Percentiles rank a stretch among this genome's conserved stretches.
Evolutionary conservation across 2,113 vertebrate genomes (phyloP).

Genomic region (Embiotoca jacksoni): DNA sequence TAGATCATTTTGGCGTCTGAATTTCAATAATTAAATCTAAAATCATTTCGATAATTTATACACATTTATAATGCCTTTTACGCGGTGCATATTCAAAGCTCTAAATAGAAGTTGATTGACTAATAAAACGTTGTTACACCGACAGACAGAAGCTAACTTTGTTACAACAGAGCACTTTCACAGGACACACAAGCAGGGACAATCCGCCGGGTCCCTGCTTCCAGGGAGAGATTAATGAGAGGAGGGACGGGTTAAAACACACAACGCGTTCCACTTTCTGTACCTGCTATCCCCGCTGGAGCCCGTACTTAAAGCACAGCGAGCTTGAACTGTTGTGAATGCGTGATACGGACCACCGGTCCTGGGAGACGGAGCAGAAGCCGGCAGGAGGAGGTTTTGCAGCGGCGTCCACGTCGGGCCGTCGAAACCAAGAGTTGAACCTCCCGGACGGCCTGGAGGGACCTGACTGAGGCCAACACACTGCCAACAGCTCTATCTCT

Average conservation of each 20-base stretch:
- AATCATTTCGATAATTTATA: neutral
- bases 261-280: conserved; percentile 18
- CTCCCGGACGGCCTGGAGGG: conserved; percentile 7
- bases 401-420: neutral
- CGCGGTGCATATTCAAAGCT: too few relatives aligned
- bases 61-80: neutral
- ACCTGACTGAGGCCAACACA: neutral
- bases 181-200: neutral
- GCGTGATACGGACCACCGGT: conserved; percentile 34
- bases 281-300: conserved; percentile 18
- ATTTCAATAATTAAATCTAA: neutral
- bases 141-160: conserved; percentile 13
- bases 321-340: conserved; percentile 53
- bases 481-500: conserved; percentile 8
- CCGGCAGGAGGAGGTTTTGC: neutral
- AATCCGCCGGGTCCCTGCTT: conserved; percentile 4
- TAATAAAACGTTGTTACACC: neutral
- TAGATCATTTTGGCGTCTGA: neutral
- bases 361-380: neutral
- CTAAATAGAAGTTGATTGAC: neutral
- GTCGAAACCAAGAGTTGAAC: neutral
- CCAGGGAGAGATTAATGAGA: conserved; percentile 36
- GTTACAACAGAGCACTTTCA: conserved; percentile 19
- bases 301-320: conserved; percentile 27
- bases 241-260: conserved; percentile 1